Evolutionary conservation across 2,888 invertebrate species (phyloP).

Genomic region (Drosophila tanythrix): DNA sequence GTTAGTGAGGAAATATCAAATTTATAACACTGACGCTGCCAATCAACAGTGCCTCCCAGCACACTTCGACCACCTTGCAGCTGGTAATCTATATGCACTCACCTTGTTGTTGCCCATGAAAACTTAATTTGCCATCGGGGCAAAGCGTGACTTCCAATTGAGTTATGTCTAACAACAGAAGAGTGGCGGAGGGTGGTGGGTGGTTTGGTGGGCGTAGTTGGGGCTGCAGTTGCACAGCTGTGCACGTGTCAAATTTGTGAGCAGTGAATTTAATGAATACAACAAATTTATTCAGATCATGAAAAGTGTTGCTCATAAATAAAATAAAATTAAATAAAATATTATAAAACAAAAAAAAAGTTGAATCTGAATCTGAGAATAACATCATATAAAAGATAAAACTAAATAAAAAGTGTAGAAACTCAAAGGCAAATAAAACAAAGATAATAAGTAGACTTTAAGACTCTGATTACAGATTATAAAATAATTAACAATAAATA

Average conservation of each 20-base stretch:
- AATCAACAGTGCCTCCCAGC: constrained; percentile 47
- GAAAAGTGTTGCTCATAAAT: background rate
- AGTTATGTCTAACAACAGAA: constrained; percentile 55
- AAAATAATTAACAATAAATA: too few species aligned
- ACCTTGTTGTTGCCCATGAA: constrained; percentile 64
- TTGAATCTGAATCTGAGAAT: background rate
- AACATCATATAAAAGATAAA: background rate
- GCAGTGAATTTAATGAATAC: background rate
- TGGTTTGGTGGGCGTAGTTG: background rate
- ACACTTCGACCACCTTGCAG: background rate
- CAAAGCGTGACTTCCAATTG: constrained; percentile 56
- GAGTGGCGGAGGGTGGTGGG: background rate
- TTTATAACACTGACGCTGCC: constrained; percentile 69
- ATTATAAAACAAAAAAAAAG: background rate
- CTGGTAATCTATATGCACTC: constrained; percentile 4
- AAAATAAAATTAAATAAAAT: background rate
- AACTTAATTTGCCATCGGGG: constrained; percentile 68
- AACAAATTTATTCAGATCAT: background rate
- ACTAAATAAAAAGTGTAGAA: background rate
- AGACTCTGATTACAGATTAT: too few species aligned
- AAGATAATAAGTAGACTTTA: too few species aligned
- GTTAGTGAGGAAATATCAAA: constrained; percentile 64
- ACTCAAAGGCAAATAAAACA: too few species aligned
- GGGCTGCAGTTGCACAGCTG: constrained; percentile 17
- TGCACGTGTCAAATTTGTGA: constrained; percentile 34